phyloP scores from a whole-genome alignment of 1,140 invertebrate species.

The Ephestia elutella region DNA sequence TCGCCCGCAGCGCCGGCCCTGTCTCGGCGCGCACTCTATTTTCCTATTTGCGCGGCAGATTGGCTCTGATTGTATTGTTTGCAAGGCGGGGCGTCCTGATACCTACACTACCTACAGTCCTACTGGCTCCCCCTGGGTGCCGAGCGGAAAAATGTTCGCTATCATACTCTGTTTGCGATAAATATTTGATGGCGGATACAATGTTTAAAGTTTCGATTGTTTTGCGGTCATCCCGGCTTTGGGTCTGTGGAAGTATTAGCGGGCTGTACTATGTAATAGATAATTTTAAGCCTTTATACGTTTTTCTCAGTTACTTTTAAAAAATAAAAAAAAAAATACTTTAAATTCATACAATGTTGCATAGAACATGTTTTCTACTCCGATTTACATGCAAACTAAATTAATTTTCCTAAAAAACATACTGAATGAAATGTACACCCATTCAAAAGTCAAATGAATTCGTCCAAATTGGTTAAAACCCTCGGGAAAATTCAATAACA shows the following conservation, averaged over 20 bases:
- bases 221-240: slow-evolving; percentile 8
- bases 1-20: slow-evolving; percentile 45
- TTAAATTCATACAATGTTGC: too few relatives aligned
- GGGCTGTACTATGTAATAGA: too few relatives aligned
- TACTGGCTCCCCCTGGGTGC: slow-evolving; percentile 21
- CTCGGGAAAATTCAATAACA: neutral
- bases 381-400: too few relatives aligned
- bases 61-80: slow-evolving; percentile 73
- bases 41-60: slow-evolving; percentile 72
- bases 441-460: too few relatives aligned
- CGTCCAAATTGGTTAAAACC: too few relatives aligned
- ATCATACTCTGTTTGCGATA: slow-evolving; percentile 38
- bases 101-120: slow-evolving; percentile 23
- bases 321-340: too few relatives aligned
- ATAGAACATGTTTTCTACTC: too few relatives aligned
- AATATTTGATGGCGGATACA: slow-evolving; percentile 47
- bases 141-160: slow-evolving; percentile 56
- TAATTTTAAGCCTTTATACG: too few relatives aligned
- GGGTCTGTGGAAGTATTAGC: neutral
- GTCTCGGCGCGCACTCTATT: slow-evolving; percentile 65
- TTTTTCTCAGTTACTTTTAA: too few relatives aligned
- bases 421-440: too few relatives aligned
- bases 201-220: slow-evolving; percentile 36
- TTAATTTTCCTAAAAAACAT: too few relatives aligned
- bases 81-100: slow-evolving; percentile 45